A percentile compares a stretch with the other conserved stretches of the same genome.
Evolutionary conservation across 2,888 invertebrate genomes (phyloP).

Genomic region (Plusia festucae): DNA sequence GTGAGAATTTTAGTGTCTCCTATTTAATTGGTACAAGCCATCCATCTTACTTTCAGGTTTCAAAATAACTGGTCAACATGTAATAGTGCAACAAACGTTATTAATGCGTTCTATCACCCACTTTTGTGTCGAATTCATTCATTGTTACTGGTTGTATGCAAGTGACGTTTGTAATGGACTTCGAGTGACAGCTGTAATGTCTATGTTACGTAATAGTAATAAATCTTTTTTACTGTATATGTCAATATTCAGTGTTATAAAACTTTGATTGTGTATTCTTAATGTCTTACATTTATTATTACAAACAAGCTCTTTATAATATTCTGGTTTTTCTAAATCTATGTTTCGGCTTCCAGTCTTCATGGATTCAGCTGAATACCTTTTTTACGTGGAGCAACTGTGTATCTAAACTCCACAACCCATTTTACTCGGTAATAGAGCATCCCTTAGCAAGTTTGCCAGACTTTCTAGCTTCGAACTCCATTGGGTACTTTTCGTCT

Average conservation of each 20-base stretch:
- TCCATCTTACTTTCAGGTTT: not conserved
- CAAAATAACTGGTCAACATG: not conserved
- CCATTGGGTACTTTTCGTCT: no score
- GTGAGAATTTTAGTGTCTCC: not conserved
- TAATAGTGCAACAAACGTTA: not conserved
- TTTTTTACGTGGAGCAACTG: no score
- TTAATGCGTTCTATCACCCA: slow-evolving; percentile 11
- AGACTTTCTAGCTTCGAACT: no score
- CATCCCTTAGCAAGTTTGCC: no score
- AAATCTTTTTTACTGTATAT: not conserved
- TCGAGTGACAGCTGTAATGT: slow-evolving; percentile 14
- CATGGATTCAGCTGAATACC: no score
- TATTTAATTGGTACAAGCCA: not conserved
- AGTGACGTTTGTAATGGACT: slow-evolving; percentile 24
- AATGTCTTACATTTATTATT: no score
- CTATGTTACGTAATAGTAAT: slow-evolving; percentile 28
- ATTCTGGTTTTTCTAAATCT: not conserved
- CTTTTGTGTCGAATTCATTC: slow-evolving; percentile 17
- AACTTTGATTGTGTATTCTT: not conserved
- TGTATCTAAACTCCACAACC: no score
- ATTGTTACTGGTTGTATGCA: slow-evolving; percentile 12
- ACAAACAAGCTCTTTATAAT: not conserved
- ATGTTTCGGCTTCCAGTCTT: no score
- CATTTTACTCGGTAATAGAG: no score
- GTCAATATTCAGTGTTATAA: not conserved